Base-by-base conservation (phyloP, 2,113 vertebrate genomes). In the Cnemophilus loriae region DNA sequence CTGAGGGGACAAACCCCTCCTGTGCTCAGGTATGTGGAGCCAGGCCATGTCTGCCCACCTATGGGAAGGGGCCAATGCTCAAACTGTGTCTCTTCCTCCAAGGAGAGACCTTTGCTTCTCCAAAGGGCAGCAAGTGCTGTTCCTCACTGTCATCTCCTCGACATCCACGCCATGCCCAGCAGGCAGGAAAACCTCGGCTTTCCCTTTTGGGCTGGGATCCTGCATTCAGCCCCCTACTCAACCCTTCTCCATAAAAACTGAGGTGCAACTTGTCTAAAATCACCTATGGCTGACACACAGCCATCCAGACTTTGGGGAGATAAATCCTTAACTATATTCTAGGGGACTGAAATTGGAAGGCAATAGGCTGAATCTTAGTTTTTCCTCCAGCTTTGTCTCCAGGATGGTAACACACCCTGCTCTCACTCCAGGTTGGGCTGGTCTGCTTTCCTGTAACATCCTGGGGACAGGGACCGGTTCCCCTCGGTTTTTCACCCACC, bases 401-500 rank as follows among this genome's bases (percentile, higher is more conserved):
- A 30, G 2, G 23, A 26, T 64, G 57, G 13, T 4, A 32, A 32
- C 1, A 1, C 27, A 5, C 8, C 39, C 24, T 64, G 39, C 22
- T 63, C 14, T 56, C 46, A 16, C 4, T 67, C 53, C 17, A 2
- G 3, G 13, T n/a, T 1, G 4, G 30, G 9, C 19, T 49, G 46
- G 1, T 59, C 60, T 23, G 23, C 15, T 30, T 32, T 75, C 35
- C 60, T 74, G 59, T 7, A 47, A 8, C 21, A 11, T 90, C 82
- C 53, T 44, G 42, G 37, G 32, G 17, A 28, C n/a, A 42, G 11
- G 30, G 28, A 53, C 32, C 0, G 0, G 41, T 23, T 94, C n/a
- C 37, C 53, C 49, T 46, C 0, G 0, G 0, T 2, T n/a, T 64
- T 68, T 15, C 67, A 26, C 26, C 57, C 23, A 24, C 19, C 46